Base-by-base conservation (phyloP, 2,888 invertebrate species). In the Julus scanicus region DNA sequence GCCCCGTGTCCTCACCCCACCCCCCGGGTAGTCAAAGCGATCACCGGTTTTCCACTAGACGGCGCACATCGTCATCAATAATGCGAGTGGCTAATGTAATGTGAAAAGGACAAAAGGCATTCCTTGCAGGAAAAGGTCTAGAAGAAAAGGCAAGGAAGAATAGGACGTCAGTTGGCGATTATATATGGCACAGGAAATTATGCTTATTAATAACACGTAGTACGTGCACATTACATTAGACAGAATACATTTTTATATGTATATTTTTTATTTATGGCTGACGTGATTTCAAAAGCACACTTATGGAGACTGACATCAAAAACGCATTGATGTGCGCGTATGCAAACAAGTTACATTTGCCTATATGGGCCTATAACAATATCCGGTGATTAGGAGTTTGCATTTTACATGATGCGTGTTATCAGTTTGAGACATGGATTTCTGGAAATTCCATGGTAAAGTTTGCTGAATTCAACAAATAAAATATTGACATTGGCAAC, bases 31-130 rank as follows among this genome's bases (percentile, higher is more conserved):
- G 44, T 15, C 48, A 85, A 85, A 85, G n/a, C 85, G 49, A 80
- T 49, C 49, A 49, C 85, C 85, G 85, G 85, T 85, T 85, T 85
- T 85, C 85, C 85, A 29, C 85, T 85, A 85, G 85, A 85, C 85
- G 85, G 85, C 85, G 85, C 85, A 85, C 29, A 85, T 44, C 85
- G 85, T 44, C 85, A 85, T 85, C 49, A 85, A 85, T 85, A 85
- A 85, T 49, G 80, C 37, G 3, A 39, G 37, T 29, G 49, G 49
- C 85, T 85, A 49, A 44, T 49, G 49, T 85, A 85, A 85, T 49
- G 44, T 85, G 44, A 48, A 49, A 48, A 48, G 85, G 49, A 85
- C 44, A 85, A 85, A 85, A 48, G 49, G 85, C 44, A 44, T 20
- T 49, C 44, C 49, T 85, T 85, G 49, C 49, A 85, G 44, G 85